Evolutionary conservation across 2,113 vertebrate species (phyloP).

Genomic region (Puffinus mauretanicus): DNA sequence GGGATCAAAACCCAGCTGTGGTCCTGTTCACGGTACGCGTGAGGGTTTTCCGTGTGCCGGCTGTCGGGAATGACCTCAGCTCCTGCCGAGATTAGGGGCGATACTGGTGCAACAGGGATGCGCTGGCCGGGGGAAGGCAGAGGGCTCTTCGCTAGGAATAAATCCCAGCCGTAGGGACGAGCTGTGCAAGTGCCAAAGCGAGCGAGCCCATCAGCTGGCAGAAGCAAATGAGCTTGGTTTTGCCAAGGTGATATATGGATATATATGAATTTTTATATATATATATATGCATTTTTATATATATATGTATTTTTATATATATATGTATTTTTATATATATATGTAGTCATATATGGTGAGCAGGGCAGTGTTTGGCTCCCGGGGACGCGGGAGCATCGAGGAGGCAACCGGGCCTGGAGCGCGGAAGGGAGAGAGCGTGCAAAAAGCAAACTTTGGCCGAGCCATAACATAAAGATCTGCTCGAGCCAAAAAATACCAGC

Average conservation of each 20-base stretch:
- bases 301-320: no score
- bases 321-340: neutral
- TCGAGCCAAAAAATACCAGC: neutral
- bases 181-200: accelerated
- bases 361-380: neutral
- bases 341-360: neutral
- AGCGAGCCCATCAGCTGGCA: neutral
- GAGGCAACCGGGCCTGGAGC: accelerated
- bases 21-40: accelerated
- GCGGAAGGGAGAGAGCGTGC: accelerated
- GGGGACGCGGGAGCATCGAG: accelerated
- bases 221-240: neutral
- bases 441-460: neutral
- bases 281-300: no score
- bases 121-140: accelerated
- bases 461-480: neutral
- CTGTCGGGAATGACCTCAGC: neutral
- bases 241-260: neutral
- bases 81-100: neutral
- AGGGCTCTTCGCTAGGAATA: neutral
- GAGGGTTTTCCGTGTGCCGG: accelerated
- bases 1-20: neutral
- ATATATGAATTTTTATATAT: neutral
- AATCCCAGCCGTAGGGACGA: neutral
- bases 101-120: neutral